A percentile compares a stretch with the other conserved stretches of the same genome.
These are phyloP conservation scores for Tenthredo distinguenda DNA, from an alignment of 2,888 invertebrate genomes.

Conservation along the genomic window DNA sequence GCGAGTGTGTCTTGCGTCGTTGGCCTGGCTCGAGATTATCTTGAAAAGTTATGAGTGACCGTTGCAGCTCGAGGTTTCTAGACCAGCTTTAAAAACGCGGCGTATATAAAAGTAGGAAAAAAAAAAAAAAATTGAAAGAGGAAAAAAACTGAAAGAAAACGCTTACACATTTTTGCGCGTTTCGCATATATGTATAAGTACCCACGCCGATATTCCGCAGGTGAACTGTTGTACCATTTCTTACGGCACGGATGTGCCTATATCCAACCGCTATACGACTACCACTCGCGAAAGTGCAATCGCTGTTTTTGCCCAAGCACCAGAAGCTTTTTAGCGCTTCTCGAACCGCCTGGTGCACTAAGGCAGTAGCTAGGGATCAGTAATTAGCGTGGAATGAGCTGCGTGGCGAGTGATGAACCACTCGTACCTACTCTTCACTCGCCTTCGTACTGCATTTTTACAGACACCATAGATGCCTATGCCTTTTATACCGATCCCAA, in stretches of 20 bases:
- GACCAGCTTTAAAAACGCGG: not conserved
- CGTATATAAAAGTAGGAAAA: not conserved
- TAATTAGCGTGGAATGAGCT: constrained; percentile 51
- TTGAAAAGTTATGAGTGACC: constrained; percentile 73
- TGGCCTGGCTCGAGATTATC: constrained; percentile 74
- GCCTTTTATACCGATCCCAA: constrained; percentile 50
- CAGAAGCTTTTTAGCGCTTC: constrained; percentile 11
- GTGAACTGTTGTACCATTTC: constrained; percentile 12
- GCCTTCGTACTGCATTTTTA: constrained; percentile 14
- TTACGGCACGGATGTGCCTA: not conserved
- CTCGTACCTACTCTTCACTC: constrained; percentile 19
- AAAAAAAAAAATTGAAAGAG: not conserved
- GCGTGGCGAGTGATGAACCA: constrained; percentile 49
- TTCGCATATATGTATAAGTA: not conserved
- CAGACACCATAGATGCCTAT: constrained; percentile 27
- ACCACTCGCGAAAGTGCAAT: constrained; percentile 41
- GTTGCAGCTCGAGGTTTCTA: constrained; percentile 51
- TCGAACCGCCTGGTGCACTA: constrained; percentile 10
- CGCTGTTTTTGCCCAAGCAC: constrained; percentile 29
- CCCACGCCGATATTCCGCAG: not conserved
- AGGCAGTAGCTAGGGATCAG: constrained; percentile 46
- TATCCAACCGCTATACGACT: constrained; percentile 16
- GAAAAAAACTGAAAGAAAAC: not conserved
- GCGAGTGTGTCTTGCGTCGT: constrained; percentile 61
- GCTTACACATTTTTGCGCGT: not conserved